Conservation (phyloP, 2,113 vertebrate genomes). For the Gymnogyps californianus region DNA sequence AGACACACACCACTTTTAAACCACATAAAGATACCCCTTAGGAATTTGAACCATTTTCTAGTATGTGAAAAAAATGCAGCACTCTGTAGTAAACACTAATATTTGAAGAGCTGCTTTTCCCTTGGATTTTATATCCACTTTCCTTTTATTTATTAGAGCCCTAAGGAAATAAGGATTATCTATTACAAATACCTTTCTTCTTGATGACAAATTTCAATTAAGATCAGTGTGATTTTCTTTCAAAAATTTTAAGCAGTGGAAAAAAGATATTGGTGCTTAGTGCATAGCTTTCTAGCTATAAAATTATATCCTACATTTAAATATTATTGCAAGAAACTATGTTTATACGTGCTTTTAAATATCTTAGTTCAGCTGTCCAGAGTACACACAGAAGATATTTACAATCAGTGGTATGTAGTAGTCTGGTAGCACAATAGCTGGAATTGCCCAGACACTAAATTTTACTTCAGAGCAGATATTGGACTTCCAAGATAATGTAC, state of each 20-base stretch:
- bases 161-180: conserved; percentile 16
- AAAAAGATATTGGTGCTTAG: not conserved
- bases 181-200: conserved; percentile 4
- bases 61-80: conserved; percentile 56
- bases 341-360: not conserved
- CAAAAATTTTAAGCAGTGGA: not conserved
- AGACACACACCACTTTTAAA: conserved; percentile 70
- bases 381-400: not conserved
- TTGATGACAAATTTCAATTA: not conserved
- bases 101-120: conserved; percentile 46
- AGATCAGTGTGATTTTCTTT: not conserved
- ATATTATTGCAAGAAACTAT: not conserved
- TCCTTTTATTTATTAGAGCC: conserved; percentile 13
- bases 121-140: conserved; percentile 34
- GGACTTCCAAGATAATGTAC: not conserved
- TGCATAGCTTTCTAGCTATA: not conserved
- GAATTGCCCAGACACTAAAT: not conserved
- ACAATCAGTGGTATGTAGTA: not conserved
- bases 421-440: not conserved
- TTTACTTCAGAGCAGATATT: not conserved
- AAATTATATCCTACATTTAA: not conserved
- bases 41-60: conserved; percentile 72
- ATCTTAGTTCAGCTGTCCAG: not conserved
- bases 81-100: conserved; percentile 52
- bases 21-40: conserved; percentile 61